These are phyloP conservation scores for Scaptomyza montana DNA, from an alignment of 1,140 invertebrate species.

Conservation along the genomic window DNA sequence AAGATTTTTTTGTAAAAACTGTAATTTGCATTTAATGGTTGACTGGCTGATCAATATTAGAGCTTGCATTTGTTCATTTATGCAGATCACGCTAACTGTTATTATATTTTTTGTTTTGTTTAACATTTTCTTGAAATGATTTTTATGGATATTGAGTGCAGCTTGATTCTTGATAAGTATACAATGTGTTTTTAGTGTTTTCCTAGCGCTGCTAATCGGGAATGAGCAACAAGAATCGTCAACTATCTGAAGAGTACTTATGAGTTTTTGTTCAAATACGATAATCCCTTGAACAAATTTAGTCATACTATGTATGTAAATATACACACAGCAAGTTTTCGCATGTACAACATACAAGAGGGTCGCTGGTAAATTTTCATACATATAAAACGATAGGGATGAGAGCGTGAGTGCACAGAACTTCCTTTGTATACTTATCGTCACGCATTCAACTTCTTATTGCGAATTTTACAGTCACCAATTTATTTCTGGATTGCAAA, in stretches of 20 bases:
- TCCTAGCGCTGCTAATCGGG: constrained; percentile 48
- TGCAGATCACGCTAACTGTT: constrained; percentile 51
- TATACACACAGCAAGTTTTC: constrained; percentile 30
- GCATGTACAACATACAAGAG: neutral
- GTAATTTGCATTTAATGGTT: constrained; percentile 52
- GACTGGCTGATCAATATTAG: constrained; percentile 40
- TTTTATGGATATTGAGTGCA: constrained; percentile 14
- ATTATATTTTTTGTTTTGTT: neutral
- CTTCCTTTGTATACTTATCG: neutral
- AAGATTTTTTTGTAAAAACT: constrained; percentile 21
- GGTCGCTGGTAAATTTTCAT: neutral
- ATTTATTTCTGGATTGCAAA: constrained; percentile 11
- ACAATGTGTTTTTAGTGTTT: constrained; percentile 31
- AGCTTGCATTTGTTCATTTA: constrained; percentile 49
- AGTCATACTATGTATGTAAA: neutral
- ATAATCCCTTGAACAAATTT: constrained; percentile 37
- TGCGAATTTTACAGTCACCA: constrained; percentile 2
- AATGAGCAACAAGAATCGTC: constrained; percentile 13
- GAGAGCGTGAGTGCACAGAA: constrained; percentile 2
- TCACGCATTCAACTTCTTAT: constrained; percentile 8
- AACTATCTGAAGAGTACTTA: constrained; percentile 20
- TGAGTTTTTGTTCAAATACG: constrained; percentile 16
- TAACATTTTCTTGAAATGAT: neutral
- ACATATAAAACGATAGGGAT: constrained; percentile 20
- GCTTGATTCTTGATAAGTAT: constrained; percentile 3